phyloP scores from a whole-genome alignment of 2,888 invertebrate genomes.

The Agrochola circellaris region DNA sequence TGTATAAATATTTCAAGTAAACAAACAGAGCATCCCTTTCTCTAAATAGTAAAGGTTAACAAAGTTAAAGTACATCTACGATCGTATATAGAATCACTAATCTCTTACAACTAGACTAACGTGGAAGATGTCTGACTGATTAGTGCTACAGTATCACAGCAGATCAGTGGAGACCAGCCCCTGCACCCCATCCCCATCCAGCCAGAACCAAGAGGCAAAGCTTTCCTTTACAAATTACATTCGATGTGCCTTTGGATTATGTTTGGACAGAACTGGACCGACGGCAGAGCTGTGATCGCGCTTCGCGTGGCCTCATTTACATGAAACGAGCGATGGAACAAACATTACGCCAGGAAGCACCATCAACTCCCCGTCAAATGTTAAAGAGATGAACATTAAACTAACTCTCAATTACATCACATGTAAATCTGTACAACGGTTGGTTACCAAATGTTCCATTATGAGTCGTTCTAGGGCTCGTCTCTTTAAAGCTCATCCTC shows the following conservation, averaged over 20 bases:
- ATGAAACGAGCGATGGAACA: slow-evolving; percentile 70
- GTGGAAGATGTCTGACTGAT: slow-evolving; percentile 87
- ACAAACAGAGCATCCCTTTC: slow-evolving; percentile 85
- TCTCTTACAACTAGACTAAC: slow-evolving; percentile 88
- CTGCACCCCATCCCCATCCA: slow-evolving; percentile 73
- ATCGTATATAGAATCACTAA: slow-evolving; percentile 87
- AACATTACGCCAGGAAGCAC: slow-evolving; percentile 54
- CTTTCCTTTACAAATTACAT: slow-evolving; percentile 35
- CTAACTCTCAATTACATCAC: slow-evolving; percentile 48
- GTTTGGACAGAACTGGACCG: slow-evolving; percentile 65
- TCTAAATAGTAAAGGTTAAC: slow-evolving; percentile 88
- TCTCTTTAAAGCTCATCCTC: slow-evolving; percentile 68
- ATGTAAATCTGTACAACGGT: slow-evolving; percentile 40
- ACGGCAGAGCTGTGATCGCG: slow-evolving; percentile 66
- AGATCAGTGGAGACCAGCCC: slow-evolving; percentile 84
- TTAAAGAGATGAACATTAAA: slow-evolving; percentile 63
- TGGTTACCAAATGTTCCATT: slow-evolving; percentile 43
- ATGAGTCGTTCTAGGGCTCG: slow-evolving; percentile 60
- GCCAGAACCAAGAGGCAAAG: slow-evolving; percentile 62
- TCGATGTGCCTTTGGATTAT: slow-evolving; percentile 57
- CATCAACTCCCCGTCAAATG: slow-evolving; percentile 59
- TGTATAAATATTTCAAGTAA: slow-evolving; percentile 86
- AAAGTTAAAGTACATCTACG: slow-evolving; percentile 85
- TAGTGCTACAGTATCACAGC: slow-evolving; percentile 90
- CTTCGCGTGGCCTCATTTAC: slow-evolving; percentile 67